A percentile compares a stretch with the other conserved stretches of the same genome.
Conservation (phyloP, 2,113 vertebrate species). For the Pithys albifrons region DNA sequence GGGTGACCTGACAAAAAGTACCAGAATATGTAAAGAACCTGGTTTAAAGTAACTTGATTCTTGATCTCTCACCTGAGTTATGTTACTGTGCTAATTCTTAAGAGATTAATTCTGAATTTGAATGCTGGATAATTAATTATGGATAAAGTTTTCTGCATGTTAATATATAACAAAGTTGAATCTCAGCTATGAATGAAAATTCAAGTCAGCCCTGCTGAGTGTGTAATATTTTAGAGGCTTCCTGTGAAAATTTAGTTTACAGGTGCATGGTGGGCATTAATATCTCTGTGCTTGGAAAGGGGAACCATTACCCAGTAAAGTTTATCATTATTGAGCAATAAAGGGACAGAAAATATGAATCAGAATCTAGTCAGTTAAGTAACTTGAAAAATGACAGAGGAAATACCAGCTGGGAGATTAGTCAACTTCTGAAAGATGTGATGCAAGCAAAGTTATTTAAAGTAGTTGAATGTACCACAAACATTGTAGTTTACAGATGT, state of each 20-base stretch:
- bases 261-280: background rate
- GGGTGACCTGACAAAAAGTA: background rate
- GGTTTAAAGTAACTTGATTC: background rate
- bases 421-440: background rate
- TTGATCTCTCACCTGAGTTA: background rate
- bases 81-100: background rate
- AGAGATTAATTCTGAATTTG: background rate
- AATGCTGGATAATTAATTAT: background rate
- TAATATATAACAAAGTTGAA: background rate
- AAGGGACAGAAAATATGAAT: background rate
- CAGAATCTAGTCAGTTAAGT: background rate
- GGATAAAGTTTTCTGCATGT: background rate
- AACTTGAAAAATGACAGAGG: background rate
- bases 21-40: background rate
- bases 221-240: background rate
- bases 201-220: background rate
- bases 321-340: conserved; percentile 2
- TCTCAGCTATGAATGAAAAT: background rate
- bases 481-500: background rate
- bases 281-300: background rate
- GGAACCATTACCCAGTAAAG: background rate
- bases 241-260: background rate
- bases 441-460: background rate
- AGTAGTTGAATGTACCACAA: background rate
- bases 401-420: background rate